phyloP scores from a whole-genome alignment of 2,888 invertebrate genomes.

The Lasioglossum leucozonium region DNA sequence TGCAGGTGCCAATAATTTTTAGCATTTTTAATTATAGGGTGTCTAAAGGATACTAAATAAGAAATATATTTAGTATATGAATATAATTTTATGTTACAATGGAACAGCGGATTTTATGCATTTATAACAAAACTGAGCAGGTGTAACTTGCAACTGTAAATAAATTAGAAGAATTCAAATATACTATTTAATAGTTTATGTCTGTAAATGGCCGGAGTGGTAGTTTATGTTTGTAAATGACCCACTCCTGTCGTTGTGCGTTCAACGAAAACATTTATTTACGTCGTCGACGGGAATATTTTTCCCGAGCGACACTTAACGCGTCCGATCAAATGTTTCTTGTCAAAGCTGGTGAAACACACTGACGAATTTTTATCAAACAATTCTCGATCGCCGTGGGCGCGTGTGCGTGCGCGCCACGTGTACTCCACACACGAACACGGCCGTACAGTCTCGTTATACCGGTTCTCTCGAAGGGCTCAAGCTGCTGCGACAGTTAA shows the following conservation, averaged over 20 bases:
- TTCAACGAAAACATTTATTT: neutral
- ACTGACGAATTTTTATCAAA: neutral
- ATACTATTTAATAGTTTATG: no score
- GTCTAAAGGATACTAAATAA: no score
- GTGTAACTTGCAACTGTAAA: no score
- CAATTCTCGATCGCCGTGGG: neutral
- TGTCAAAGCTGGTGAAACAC: neutral
- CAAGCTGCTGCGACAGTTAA: neutral
- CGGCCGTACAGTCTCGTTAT: neutral
- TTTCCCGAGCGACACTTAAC: neutral
- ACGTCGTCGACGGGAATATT: neutral
- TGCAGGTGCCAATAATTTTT: no score
- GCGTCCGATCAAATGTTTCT: neutral
- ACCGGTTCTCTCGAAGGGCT: neutral
- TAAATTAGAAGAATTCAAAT: no score
- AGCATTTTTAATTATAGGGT: no score
- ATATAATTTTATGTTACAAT: no score
- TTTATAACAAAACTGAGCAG: no score
- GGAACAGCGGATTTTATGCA: no score
- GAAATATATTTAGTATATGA: no score
- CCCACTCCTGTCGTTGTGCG: neutral
- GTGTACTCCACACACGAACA: neutral
- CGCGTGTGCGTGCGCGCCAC: neutral
- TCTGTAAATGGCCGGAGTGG: no score
- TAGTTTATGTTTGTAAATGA: neutral